A percentile compares a stretch with the other conserved stretches of the same genome.
Conservation (phyloP, 2,888 invertebrate genomes). For the Nebria brevicollis region DNA sequence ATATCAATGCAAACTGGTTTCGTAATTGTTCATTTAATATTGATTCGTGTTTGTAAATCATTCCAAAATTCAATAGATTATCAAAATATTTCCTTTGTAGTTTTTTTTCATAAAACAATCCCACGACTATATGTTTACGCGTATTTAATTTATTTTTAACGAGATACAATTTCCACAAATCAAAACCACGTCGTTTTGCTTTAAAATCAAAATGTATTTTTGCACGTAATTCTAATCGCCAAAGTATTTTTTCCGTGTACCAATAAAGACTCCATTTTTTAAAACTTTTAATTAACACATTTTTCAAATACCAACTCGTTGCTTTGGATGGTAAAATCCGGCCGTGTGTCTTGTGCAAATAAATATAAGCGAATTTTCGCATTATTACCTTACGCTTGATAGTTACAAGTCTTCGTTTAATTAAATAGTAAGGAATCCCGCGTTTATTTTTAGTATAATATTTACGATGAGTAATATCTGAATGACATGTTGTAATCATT, state of each 20-base stretch:
- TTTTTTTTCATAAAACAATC: slow-evolving; percentile 51
- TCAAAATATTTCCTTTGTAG: slow-evolving; percentile 47
- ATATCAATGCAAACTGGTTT: slow-evolving; percentile 16
- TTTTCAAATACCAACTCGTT: slow-evolving; percentile 48
- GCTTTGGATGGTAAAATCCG: slow-evolving; percentile 54
- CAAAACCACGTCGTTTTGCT: slow-evolving; percentile 51
- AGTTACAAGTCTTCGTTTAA: slow-evolving; percentile 51
- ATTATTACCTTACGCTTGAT: slow-evolving; percentile 51
- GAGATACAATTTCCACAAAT: slow-evolving; percentile 50
- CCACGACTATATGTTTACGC: slow-evolving; percentile 47
- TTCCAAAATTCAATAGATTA: slow-evolving; percentile 34
- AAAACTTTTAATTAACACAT: slow-evolving; percentile 50
- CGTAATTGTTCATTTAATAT: slow-evolving; percentile 27
- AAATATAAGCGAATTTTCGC: slow-evolving; percentile 55
- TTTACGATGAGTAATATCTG: neutral
- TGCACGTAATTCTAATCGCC: slow-evolving; percentile 54
- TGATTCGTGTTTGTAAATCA: slow-evolving; percentile 27
- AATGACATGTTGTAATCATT: neutral
- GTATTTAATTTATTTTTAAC: slow-evolving; percentile 14
- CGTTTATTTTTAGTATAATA: neutral
- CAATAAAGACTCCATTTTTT: slow-evolving; percentile 51
- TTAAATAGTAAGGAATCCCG: slow-evolving; percentile 48
- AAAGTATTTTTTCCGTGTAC: slow-evolving; percentile 54
- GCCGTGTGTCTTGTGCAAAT: slow-evolving; percentile 54
- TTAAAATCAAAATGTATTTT: slow-evolving; percentile 53